phyloP scores from a whole-genome alignment of 1,140 invertebrate species.

The Whitmania pigra region DNA sequence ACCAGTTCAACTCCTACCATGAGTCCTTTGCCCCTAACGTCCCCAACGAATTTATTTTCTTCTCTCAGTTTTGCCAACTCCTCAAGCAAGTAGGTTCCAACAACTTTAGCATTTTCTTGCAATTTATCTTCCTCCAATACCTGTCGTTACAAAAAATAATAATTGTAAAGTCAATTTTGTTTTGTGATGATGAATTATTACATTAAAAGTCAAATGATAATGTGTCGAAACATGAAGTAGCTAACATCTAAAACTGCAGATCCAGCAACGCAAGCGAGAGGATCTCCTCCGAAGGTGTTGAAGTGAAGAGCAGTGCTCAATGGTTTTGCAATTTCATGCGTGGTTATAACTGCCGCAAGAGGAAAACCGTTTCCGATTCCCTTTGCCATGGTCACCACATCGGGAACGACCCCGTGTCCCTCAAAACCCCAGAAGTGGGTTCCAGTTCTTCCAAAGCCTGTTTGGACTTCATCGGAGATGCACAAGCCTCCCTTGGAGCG shows the following conservation, averaged over 20 bases:
- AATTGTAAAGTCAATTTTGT: slow-evolving; percentile 25
- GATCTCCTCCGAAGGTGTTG: slow-evolving; percentile 92
- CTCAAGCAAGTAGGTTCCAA: slow-evolving; percentile 71
- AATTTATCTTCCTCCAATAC: slow-evolving; percentile 76
- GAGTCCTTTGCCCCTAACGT: slow-evolving; percentile 89
- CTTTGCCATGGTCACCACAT: slow-evolving; percentile 62
- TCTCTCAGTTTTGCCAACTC: slow-evolving; percentile 60
- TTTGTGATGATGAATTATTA: slow-evolving; percentile 15
- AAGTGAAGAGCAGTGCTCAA: slow-evolving; percentile 67
- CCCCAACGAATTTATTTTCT: slow-evolving; percentile 63
- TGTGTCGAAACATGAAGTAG: neutral
- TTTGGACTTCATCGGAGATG: slow-evolving; percentile 59
- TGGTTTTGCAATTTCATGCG: slow-evolving; percentile 62
- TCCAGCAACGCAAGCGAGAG: slow-evolving; percentile 72
- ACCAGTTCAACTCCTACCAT: slow-evolving; percentile 89
- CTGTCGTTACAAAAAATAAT: slow-evolving; percentile 41
- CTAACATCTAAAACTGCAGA: slow-evolving; percentile 72
- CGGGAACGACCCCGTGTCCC: slow-evolving; percentile 67
- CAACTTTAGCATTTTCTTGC: slow-evolving; percentile 59
- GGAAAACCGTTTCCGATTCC: slow-evolving; percentile 75
- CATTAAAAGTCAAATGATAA: neutral
- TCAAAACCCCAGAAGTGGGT: slow-evolving; percentile 91
- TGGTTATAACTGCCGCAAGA: slow-evolving; percentile 81
- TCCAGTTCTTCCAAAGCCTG: slow-evolving; percentile 85
- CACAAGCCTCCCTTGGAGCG: slow-evolving; percentile 44